Percentiles rank a stretch among this genome's conserved stretches.
Conservation (phyloP, 2,888 invertebrate species). For the Synanthedon vespiformis region DNA sequence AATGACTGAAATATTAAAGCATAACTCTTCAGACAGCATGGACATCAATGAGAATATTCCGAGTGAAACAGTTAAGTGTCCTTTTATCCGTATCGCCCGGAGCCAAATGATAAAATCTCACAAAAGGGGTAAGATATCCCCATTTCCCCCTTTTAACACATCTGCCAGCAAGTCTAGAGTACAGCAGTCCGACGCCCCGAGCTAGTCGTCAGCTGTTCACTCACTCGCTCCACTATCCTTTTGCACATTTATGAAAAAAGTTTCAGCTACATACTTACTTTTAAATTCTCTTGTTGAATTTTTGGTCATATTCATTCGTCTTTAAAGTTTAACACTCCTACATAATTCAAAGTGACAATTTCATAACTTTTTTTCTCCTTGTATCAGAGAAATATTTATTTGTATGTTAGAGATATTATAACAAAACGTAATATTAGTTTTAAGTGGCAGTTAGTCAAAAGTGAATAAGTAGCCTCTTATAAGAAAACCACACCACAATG, state of each 20-base stretch:
- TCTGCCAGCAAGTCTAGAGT: conserved; percentile 52
- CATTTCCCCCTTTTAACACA: conserved; percentile 59
- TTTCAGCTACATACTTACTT: conserved; percentile 43
- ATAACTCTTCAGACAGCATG: neutral
- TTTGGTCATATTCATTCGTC: conserved; percentile 28
- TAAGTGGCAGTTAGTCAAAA: too few relatives aligned
- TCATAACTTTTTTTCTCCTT: too few relatives aligned
- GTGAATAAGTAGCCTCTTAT: too few relatives aligned
- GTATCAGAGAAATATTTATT: too few relatives aligned
- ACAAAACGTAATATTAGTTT: too few relatives aligned
- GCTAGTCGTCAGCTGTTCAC: conserved; percentile 60
- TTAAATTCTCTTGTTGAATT: conserved; percentile 46
- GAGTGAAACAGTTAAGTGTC: neutral
- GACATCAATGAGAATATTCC: neutral
- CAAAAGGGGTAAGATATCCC: conserved; percentile 31
- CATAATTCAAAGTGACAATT: too few relatives aligned
- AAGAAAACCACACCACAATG: too few relatives aligned
- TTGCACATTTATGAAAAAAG: conserved; percentile 66
- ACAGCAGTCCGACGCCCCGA: conserved; percentile 38
- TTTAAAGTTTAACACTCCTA: too few relatives aligned
- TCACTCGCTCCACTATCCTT: conserved; percentile 30
- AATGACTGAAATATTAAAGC: neutral
- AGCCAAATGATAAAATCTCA: conserved; percentile 49
- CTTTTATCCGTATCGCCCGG: conserved; percentile 39
- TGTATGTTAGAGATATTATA: too few relatives aligned